Evolutionary conservation across 2,797 vertebrate species (phyloP).

Genomic region (Enteromius argenteus): DNA sequence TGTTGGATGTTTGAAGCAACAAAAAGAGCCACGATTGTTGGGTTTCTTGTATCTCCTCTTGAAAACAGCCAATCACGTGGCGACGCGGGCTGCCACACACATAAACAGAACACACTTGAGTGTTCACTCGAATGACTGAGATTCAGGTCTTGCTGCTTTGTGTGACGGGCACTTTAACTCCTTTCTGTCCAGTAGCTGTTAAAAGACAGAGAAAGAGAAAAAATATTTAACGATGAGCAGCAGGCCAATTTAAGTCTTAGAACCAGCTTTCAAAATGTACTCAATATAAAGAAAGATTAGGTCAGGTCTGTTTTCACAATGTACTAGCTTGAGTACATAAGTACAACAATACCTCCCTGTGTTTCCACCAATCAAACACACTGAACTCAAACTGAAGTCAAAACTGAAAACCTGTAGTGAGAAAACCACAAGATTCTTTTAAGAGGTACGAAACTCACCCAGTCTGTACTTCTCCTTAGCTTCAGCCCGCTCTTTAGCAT

Average conservation of each 20-base stretch:
- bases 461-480: constrained; percentile 90
- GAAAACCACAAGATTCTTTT: not conserved
- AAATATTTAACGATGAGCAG: constrained; percentile 10
- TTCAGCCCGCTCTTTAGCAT: constrained; percentile 89
- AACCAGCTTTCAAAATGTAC: not conserved
- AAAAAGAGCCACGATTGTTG: constrained; percentile 34
- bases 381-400: not conserved
- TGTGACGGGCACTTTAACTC: constrained; percentile 84
- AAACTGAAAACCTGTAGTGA: not conserved
- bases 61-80: constrained; percentile 55
- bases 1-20: constrained; percentile 29
- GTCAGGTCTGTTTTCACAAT: not conserved
- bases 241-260: not conserved
- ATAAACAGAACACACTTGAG: constrained; percentile 63
- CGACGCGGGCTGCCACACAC: constrained; percentile 71
- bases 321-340: not conserved
- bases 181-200: constrained; percentile 86
- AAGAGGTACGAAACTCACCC: constrained; percentile 72
- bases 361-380: not conserved
- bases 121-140: constrained; percentile 55
- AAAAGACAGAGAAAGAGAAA: constrained; percentile 52
- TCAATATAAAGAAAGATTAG: not conserved
- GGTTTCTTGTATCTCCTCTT: constrained; percentile 61
- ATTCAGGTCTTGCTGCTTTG: constrained; percentile 81
- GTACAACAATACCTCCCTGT: too few species aligned